Evolutionary conservation across 1,140 invertebrate species (phyloP), one percentile per base, ranked within the genome.

Genomic region (Meloidogyne exigua): DNA sequence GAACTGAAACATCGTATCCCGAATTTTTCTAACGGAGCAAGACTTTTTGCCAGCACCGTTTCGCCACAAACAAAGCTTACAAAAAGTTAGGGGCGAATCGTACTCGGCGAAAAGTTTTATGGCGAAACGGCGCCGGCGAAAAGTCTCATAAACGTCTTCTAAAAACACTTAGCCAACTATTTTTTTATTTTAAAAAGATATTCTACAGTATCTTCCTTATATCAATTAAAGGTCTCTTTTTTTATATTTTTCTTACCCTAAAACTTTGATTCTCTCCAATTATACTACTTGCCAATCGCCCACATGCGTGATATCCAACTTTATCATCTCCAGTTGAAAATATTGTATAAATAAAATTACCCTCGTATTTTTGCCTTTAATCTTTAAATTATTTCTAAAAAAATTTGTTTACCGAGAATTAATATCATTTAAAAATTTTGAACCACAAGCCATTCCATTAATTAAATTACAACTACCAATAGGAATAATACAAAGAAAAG

Each of bases 301-400:
- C 83, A 65, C 83, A 84, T 15, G 81, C 76, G 25, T 68, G 69
- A 66, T 75, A 82, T 1, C 81, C 81, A 67, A 82, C 81, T 82
- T 82, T 82, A n/a, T 82, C 81, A 68, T 82, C 81, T n/a, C 80
- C 79, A 11, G 80, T 85, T 25, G 82, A 84, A 25, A 65, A 77
- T 57, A 82, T 78, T 7, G 81, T 84, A 32, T 79, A 84, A 32
- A 84, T 82, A 21, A 70, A 28, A 21, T 70, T 21, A 18, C 73
- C 81, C 57, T 82, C 81, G 44, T 82, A 82, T 21, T 74, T 63
- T 26, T 71, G 75, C 77, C 80, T 75, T 72, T 72, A 36, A 23
- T n/a, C n/a, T 72, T 42, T 72, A n/a, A 21, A 63, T 15, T 9
- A 77, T 69, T 68, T 80, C 74, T 42, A 4, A 39, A 39, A 39